Evolutionary conservation across 2,888 invertebrate genomes (phyloP).

Genomic region (Tetranychus truncatus): DNA sequence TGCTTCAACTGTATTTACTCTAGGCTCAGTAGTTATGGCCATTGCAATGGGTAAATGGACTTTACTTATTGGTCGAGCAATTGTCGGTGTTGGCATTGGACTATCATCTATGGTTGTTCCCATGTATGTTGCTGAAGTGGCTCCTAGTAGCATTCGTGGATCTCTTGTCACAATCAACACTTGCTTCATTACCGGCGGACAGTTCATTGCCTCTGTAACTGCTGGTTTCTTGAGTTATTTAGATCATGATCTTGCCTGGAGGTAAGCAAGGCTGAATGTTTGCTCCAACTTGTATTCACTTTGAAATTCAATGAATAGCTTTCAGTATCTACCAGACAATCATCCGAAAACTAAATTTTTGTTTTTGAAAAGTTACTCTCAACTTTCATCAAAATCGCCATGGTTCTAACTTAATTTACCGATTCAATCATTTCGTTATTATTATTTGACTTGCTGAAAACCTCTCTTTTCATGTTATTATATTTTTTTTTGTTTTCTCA

Average conservation of each 20-base stretch:
- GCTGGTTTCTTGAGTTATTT: constrained; percentile 37
- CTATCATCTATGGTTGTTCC: constrained; percentile 39
- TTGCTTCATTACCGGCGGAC: constrained; percentile 39
- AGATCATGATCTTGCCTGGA: constrained; percentile 7
- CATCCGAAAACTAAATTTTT: too few relatives aligned
- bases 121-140: constrained; percentile 40
- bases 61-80: constrained; percentile 35
- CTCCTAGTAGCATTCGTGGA: constrained; percentile 37
- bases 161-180: constrained; percentile 38
- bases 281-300: not conserved
- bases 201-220: constrained; percentile 37
- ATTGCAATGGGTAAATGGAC: constrained; percentile 31
- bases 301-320: too few relatives aligned
- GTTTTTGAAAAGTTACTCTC: too few relatives aligned
- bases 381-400: too few relatives aligned
- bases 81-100: constrained; percentile 39
- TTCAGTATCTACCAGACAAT: too few relatives aligned
- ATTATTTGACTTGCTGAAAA: too few relatives aligned
- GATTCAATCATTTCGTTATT: too few relatives aligned
- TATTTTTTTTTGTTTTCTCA: too few relatives aligned
- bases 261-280: not conserved
- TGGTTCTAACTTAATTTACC: too few relatives aligned
- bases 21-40: constrained; percentile 37
- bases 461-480: too few relatives aligned
- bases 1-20: constrained; percentile 37